These are phyloP conservation scores for Botia kubotai DNA, from an alignment of 2,797 vertebrate species.

Conservation along the genomic window DNA sequence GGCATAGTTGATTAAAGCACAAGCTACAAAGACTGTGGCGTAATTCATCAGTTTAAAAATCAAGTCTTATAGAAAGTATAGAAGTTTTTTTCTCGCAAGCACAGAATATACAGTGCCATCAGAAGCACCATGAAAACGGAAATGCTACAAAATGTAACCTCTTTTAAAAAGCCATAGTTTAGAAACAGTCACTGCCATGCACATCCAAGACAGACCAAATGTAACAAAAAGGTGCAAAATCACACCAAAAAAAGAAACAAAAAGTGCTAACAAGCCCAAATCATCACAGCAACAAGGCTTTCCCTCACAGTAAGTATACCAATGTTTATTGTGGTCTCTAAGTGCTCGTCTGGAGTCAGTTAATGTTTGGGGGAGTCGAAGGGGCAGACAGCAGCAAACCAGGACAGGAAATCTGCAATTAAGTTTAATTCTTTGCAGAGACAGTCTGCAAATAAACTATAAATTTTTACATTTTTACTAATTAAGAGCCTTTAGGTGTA, in stretches of 20 bases:
- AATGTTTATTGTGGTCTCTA: constrained; percentile 11
- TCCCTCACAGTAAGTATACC: constrained; percentile 21
- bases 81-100: constrained; percentile 6
- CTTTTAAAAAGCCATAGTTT: constrained; percentile 36
- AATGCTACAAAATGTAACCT: constrained; percentile 58
- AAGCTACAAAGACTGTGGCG: constrained; percentile 37
- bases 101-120: constrained; percentile 9
- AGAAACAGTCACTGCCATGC: constrained; percentile 69
- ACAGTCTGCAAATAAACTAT: constrained; percentile 63
- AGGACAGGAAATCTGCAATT: constrained; percentile 11
- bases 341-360: not conserved
- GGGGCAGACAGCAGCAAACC: constrained; percentile 5
- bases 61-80: not conserved
- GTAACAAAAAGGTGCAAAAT: constrained; percentile 70
- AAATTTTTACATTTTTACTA: constrained; percentile 32
- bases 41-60: constrained; percentile 30
- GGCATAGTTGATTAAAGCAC: constrained; percentile 47
- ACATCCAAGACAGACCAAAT: constrained; percentile 61
- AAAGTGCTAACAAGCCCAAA: constrained; percentile 32
- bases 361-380: not conserved
- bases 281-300: constrained; percentile 37
- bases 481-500: not conserved
- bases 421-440: constrained; percentile 56
- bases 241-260: constrained; percentile 56
- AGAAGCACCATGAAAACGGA: constrained; percentile 60